Percentiles rank a stretch among this genome's conserved stretches.
Conservation (phyloP, 2,888 invertebrate species). For the Pasiphila rectangulata region DNA sequence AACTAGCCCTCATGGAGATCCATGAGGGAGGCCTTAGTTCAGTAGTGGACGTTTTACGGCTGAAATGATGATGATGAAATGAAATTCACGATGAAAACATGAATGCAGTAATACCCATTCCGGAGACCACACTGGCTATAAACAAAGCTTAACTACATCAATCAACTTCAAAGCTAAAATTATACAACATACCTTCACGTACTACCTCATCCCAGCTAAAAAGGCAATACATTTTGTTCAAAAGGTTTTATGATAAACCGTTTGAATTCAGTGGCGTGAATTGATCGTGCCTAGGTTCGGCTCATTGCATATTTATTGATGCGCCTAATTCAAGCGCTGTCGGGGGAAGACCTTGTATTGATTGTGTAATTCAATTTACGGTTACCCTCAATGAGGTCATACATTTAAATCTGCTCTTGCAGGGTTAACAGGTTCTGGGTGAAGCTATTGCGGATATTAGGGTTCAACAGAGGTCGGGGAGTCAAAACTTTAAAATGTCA, state of each 20-base stretch:
- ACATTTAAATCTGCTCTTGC: slow-evolving; percentile 1
- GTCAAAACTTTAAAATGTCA: too few relatives aligned
- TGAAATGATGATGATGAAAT: too few relatives aligned
- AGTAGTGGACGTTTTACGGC: too few relatives aligned
- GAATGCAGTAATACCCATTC: too few relatives aligned
- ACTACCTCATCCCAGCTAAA: slow-evolving; percentile 20
- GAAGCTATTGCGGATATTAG: not conserved
- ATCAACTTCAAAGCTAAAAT: slow-evolving; percentile 10
- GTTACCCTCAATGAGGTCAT: slow-evolving; percentile 19
- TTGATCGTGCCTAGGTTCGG: slow-evolving; percentile 51
- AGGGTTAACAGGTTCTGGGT: not conserved
- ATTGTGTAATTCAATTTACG: slow-evolving; percentile 46
- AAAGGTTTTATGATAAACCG: slow-evolving; percentile 62
- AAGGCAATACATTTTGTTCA: slow-evolving; percentile 41
- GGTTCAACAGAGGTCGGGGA: too few relatives aligned
- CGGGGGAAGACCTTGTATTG: slow-evolving; percentile 43
- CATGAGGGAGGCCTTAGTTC: too few relatives aligned
- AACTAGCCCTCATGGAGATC: too few relatives aligned
- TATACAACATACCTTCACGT: slow-evolving; percentile 12
- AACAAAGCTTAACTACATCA: too few relatives aligned
- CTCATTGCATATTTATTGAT: slow-evolving; percentile 67
- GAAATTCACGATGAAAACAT: too few relatives aligned
- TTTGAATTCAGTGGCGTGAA: slow-evolving; percentile 57
- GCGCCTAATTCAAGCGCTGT: slow-evolving; percentile 48
- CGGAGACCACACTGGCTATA: too few relatives aligned